phyloP scores from a whole-genome alignment of 1,140 invertebrate genomes.

The Drosophila carrolli region DNA sequence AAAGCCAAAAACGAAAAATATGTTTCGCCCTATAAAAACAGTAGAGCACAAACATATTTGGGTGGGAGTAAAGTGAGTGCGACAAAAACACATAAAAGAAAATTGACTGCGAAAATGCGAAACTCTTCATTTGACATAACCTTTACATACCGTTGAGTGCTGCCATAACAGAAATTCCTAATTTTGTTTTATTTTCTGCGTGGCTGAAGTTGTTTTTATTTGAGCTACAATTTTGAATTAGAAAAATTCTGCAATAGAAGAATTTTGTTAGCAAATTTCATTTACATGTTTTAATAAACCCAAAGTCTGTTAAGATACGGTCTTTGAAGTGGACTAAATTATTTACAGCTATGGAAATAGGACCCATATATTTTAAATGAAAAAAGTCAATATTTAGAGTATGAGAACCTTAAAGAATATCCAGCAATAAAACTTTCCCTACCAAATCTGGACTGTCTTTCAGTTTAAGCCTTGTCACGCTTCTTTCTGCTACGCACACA shows the following conservation, averaged over 20 bases:
- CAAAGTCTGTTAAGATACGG: too few species aligned
- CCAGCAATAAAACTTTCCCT: too few species aligned
- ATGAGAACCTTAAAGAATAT: too few species aligned
- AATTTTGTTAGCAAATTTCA: too few species aligned
- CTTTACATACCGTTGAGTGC: constrained; percentile 4
- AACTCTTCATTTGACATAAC: constrained; percentile 44
- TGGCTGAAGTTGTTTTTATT: constrained; percentile 25
- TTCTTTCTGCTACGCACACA: constrained; percentile 14
- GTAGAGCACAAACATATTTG: constrained; percentile 5
- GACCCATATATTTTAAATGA: too few species aligned
- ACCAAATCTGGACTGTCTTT: constrained; percentile 4
- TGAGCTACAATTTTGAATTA: too few species aligned
- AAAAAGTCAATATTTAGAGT: too few species aligned
- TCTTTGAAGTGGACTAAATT: too few species aligned
- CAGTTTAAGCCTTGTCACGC: constrained; percentile 51
- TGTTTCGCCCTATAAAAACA: constrained; percentile 59
- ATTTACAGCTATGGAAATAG: too few species aligned
- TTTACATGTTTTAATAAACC: too few species aligned
- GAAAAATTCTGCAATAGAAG: too few species aligned
- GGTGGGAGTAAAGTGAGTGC: constrained; percentile 12
- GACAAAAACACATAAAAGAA: constrained; percentile 67
- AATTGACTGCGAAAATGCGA: constrained; percentile 74
- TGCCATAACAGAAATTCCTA: constrained; percentile 8
- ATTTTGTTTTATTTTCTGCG: constrained; percentile 38
- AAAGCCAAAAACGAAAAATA: constrained; percentile 58